Evolutionary conservation across 30 jellyfish, hydroid and myxozoan species (phyloP).

Genomic region (Aurelia sp.): DNA sequence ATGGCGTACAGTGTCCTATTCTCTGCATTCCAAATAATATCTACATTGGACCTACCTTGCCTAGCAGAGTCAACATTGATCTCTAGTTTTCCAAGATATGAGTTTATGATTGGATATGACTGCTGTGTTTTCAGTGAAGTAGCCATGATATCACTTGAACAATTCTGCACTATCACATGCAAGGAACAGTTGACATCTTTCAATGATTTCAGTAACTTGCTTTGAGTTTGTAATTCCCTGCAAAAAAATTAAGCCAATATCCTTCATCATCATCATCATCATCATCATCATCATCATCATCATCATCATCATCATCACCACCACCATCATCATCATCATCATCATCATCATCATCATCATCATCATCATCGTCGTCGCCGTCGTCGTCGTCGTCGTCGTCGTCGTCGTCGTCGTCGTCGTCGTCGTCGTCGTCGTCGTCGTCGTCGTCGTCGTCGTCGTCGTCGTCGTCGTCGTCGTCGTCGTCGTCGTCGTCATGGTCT

Average conservation of each 20-base stretch:
- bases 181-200: slow-evolving; percentile 9
- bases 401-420: too few species aligned
- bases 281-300: neutral
- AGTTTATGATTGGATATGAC: slow-evolving; percentile 37
- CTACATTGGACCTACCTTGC: slow-evolving; percentile 14
- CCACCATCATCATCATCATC: too few species aligned
- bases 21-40: too few species aligned
- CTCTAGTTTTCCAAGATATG: slow-evolving; percentile 69
- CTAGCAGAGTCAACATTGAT: slow-evolving; percentile 33
- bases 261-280: neutral
- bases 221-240: neutral
- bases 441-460: too few species aligned
- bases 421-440: too few species aligned
- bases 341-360: too few species aligned
- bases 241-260: neutral
- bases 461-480: too few species aligned
- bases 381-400: too few species aligned
- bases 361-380: too few species aligned
- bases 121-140: slow-evolving; percentile 42
- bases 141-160: slow-evolving; percentile 79
- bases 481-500: too few species aligned
- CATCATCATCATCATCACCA: too few species aligned
- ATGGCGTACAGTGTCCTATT: too few species aligned
- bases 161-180: slow-evolving; percentile 51
- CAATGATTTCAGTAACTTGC: neutral